Evolutionary conservation across 2,888 invertebrate species (phyloP).

Genomic region (Amphipyra tragopoginis): DNA sequence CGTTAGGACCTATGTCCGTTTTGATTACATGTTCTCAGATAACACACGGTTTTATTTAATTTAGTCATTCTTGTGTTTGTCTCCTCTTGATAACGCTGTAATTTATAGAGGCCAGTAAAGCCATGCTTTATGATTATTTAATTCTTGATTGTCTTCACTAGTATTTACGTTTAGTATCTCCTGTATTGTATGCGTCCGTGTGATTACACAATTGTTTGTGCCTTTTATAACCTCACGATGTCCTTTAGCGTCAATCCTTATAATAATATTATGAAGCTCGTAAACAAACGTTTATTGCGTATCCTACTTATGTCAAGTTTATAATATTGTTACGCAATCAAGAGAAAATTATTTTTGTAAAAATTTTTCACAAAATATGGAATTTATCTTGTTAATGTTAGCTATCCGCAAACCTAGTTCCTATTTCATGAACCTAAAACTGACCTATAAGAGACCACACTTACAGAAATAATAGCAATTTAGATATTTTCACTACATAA

Average conservation of each 20-base stretch:
- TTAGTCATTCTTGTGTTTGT: slow-evolving; percentile 79
- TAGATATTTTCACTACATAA: too few species aligned
- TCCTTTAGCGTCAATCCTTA: slow-evolving; percentile 71
- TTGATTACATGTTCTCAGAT: slow-evolving; percentile 80
- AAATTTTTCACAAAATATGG: neutral
- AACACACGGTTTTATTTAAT: slow-evolving; percentile 83
- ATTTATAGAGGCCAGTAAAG: slow-evolving; percentile 86
- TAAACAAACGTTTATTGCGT: slow-evolving; percentile 61
- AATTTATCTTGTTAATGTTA: neutral
- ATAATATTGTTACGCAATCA: slow-evolving; percentile 44
- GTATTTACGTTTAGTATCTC: slow-evolving; percentile 75
- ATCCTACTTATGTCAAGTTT: slow-evolving; percentile 47
- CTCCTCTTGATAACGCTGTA: slow-evolving; percentile 76
- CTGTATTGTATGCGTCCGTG: slow-evolving; percentile 70
- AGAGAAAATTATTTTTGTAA: slow-evolving; percentile 25
- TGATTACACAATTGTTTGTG: slow-evolving; percentile 71
- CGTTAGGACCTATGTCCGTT: slow-evolving; percentile 81
- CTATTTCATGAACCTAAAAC: too few species aligned
- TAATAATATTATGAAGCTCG: slow-evolving; percentile 64
- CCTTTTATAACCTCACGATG: slow-evolving; percentile 66
- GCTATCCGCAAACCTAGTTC: too few species aligned
- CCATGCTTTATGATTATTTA: slow-evolving; percentile 84
- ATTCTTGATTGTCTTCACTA: slow-evolving; percentile 78
- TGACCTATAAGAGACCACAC: too few species aligned
- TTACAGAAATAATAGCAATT: too few species aligned